Percentiles rank a stretch among this genome's conserved stretches.
Conservation (phyloP, 2,888 invertebrate species). For the Oligia latruncula region DNA sequence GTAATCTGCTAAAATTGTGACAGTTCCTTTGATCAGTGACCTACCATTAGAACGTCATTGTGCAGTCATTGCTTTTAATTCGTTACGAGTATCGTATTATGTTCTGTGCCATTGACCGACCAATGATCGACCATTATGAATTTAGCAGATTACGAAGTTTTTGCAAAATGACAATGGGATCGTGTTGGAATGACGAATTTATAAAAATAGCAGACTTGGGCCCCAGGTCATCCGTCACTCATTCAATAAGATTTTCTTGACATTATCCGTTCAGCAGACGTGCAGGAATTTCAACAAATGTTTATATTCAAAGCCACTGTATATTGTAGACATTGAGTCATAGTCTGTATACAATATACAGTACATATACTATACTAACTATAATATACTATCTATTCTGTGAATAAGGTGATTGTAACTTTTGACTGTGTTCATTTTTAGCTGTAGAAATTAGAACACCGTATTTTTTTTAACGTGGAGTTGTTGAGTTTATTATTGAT, state of each 20-base stretch:
- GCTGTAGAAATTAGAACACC: not conserved
- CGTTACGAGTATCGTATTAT: too few species aligned
- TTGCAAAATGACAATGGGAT: too few species aligned
- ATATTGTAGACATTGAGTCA: not conserved
- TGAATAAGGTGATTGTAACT: too few species aligned
- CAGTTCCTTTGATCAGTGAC: too few species aligned
- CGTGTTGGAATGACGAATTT: too few species aligned
- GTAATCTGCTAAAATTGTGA: too few species aligned
- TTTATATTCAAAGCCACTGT: constrained; percentile 21
- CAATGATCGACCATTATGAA: too few species aligned
- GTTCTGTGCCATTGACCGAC: too few species aligned
- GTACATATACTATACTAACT: not conserved
- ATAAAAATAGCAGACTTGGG: too few species aligned
- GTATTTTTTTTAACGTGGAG: not conserved
- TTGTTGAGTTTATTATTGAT: not conserved
- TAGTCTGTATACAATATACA: not conserved
- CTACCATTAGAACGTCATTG: too few species aligned
- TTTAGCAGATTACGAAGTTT: too few species aligned
- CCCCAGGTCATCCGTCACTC: constrained; percentile 2
- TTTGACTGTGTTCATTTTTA: not conserved
- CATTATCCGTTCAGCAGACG: constrained; percentile 29
- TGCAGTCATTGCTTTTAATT: too few species aligned
- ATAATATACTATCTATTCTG: not conserved
- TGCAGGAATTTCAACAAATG: constrained; percentile 34
- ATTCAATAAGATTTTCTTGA: constrained; percentile 22